phyloP scores from a whole-genome alignment of 2,888 invertebrate genomes.

The Bombylius discolor region DNA sequence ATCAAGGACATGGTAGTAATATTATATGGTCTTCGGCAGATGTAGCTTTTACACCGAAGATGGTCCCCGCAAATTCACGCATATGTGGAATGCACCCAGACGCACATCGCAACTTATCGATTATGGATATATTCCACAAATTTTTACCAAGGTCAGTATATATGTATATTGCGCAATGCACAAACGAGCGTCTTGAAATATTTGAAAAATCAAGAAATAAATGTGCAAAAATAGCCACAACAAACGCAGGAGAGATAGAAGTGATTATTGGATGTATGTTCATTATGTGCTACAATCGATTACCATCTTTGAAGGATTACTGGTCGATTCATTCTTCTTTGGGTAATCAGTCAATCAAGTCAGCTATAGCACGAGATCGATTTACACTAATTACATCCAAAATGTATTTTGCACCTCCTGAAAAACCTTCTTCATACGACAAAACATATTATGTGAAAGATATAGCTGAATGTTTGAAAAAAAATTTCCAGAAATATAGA shows the following conservation, averaged over 20 bases:
- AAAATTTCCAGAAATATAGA: conserved; percentile 3
- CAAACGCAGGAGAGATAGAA: conserved; percentile 10
- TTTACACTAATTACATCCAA: background rate
- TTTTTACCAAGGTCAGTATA: too few species aligned
- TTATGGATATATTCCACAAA: too few species aligned
- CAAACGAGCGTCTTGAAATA: too few species aligned
- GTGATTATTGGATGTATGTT: conserved; percentile 9
- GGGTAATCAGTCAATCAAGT: background rate
- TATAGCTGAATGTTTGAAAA: conserved; percentile 9
- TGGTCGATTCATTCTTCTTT: conserved; percentile 1
- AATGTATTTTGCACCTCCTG: conserved; percentile 8
- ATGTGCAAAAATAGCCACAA: conserved; percentile 4
- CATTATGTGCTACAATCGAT: conserved; percentile 7
- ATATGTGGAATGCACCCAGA: too few species aligned
- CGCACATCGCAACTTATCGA: too few species aligned
- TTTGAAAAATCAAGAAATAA: too few species aligned
- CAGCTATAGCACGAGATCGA: too few species aligned
- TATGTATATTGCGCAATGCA: too few species aligned
- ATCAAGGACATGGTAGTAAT: too few species aligned
- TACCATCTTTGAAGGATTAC: conserved; percentile 2
- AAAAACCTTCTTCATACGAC: background rate
- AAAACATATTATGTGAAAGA: conserved; percentile 8
- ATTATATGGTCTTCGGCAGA: too few species aligned
- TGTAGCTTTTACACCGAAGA: too few species aligned
- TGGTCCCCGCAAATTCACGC: too few species aligned